A percentile compares a stretch with the other conserved stretches of the same genome.
phyloP scores from a whole-genome alignment of 2,113 vertebrate species.

The Pipa parva region DNA sequence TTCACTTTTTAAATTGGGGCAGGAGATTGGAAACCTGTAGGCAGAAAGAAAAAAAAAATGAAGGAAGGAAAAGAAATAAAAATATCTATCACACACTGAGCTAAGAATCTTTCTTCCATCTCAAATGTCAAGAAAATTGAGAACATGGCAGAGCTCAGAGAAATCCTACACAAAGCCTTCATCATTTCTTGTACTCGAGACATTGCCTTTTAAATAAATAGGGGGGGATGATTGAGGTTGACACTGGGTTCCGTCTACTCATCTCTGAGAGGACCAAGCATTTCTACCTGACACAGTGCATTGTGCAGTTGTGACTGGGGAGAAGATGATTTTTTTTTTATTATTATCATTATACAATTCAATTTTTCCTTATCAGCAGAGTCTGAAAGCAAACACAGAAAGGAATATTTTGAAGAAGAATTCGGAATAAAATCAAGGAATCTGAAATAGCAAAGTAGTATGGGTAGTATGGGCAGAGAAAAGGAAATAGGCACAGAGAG shows the following conservation, averaged over 20 bases:
- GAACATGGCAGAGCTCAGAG: conserved; percentile 17
- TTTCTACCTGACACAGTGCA: not conserved
- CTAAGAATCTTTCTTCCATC: conserved; percentile 18
- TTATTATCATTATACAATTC: conserved; percentile 11
- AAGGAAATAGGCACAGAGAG: conserved; percentile 35
- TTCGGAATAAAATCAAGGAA: conserved; percentile 22
- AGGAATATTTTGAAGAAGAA: conserved; percentile 17
- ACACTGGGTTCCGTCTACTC: not conserved
- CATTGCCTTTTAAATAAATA: conserved; percentile 21
- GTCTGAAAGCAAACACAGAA: conserved; percentile 45
- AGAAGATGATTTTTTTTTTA: not conserved
- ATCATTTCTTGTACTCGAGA: conserved; percentile 19
- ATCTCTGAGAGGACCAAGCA: not conserved
- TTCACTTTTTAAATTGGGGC: conserved; percentile 4
- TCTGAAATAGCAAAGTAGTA: not conserved
- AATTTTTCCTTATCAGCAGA: conserved; percentile 25
- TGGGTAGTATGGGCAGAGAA: not conserved
- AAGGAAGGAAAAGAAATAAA: not conserved
- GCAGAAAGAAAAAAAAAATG: not conserved
- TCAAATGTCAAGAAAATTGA: conserved; percentile 34
- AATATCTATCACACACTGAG: not conserved
- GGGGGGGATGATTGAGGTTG: conserved; percentile 12
- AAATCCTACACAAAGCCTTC: conserved; percentile 15
- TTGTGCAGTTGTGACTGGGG: not conserved
- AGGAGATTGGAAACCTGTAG: not conserved